Percentiles rank a stretch among this genome's conserved stretches.
Conservation (phyloP, 2,113 vertebrate genomes). For the Promerops cafer region DNA sequence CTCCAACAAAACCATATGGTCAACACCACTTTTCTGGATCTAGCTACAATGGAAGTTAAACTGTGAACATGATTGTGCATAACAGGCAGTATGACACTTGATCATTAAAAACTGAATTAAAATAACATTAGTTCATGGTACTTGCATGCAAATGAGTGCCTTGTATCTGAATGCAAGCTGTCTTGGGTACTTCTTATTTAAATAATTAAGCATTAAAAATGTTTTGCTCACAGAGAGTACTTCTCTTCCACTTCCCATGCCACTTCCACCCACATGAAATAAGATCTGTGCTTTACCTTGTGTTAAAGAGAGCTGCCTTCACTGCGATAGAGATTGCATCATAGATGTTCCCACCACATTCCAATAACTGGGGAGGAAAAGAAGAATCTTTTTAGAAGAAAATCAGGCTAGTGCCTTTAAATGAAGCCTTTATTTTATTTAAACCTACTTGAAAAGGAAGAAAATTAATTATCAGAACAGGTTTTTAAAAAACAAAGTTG, state of each 20-base stretch:
- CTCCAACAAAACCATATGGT: background rate
- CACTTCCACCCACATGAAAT: background rate
- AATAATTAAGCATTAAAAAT: background rate
- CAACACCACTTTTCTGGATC: background rate
- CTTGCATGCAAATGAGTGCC: background rate
- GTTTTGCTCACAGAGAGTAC: background rate
- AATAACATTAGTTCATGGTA: background rate
- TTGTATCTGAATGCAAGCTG: background rate
- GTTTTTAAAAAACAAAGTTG: background rate
- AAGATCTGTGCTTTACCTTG: conserved; percentile 77
- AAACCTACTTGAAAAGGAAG: background rate
- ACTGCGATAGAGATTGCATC: conserved; percentile 92
- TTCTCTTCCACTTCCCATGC: background rate
- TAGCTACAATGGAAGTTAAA: background rate
- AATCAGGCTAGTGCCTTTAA: background rate
- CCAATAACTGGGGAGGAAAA: conserved; percentile 79
- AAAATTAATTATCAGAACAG: background rate
- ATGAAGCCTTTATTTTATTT: background rate
- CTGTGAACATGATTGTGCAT: background rate
- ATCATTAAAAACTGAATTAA: background rate
- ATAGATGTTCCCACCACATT: conserved; percentile 94
- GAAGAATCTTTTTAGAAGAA: background rate
- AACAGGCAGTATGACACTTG: background rate
- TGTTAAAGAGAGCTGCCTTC: conserved; percentile 98
- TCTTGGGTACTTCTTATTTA: background rate